A percentile compares a stretch with the other conserved stretches of the same genome.
Conservation (phyloP, 2,888 invertebrate genomes). For the Athetis lepigone region DNA sequence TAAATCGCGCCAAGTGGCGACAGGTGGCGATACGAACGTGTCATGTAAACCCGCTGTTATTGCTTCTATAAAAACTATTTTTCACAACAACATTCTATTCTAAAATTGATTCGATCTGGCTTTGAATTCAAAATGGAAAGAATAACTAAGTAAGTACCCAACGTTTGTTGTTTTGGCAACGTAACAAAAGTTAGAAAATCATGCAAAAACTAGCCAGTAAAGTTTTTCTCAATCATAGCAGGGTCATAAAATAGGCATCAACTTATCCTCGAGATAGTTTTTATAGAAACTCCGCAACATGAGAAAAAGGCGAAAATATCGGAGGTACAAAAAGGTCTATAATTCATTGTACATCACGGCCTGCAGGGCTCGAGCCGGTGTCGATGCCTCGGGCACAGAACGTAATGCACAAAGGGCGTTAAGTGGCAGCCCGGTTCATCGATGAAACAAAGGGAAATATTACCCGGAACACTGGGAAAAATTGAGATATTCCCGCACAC, state of each 20-base stretch:
- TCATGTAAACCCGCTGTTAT: conserved; percentile 35
- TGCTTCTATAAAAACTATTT: conserved; percentile 24
- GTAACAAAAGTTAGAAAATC: background rate
- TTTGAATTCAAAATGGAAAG: conserved; percentile 9
- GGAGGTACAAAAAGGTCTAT: conserved; percentile 45
- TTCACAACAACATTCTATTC: conserved; percentile 20
- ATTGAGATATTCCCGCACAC: conserved; percentile 65
- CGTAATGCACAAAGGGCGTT: conserved; percentile 85
- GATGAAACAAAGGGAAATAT: conserved; percentile 78
- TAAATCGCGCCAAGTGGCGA: conserved; percentile 52
- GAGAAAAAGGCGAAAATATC: conserved; percentile 41
- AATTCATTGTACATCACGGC: conserved; percentile 51
- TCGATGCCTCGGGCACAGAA: conserved; percentile 70
- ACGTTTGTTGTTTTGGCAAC: background rate
- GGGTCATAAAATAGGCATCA: conserved; percentile 13
- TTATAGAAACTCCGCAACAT: conserved; percentile 20
- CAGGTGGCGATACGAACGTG: conserved; percentile 53
- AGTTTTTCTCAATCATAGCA: background rate
- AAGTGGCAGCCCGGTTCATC: conserved; percentile 77
- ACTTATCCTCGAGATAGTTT: conserved; percentile 25
- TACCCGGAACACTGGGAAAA: conserved; percentile 64
- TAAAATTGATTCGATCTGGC: conserved; percentile 1
- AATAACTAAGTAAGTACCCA: background rate
- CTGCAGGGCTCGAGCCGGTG: conserved; percentile 40
- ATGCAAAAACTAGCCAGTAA: background rate